phyloP scores from a whole-genome alignment of 2,113 vertebrate species.

The Pandion haliaetus region DNA sequence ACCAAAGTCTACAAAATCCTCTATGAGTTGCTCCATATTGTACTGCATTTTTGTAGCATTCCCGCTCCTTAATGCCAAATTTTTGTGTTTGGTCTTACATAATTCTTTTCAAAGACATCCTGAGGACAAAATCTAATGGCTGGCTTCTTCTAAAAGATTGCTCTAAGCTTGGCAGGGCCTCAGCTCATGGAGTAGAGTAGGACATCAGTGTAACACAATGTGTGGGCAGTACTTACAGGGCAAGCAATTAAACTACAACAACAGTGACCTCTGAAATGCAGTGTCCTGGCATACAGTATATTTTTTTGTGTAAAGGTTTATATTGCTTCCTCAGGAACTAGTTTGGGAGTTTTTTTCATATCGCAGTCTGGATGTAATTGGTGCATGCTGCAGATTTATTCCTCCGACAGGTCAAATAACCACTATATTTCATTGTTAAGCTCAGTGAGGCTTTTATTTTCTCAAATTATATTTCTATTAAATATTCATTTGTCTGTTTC shows the following conservation, averaged over 20 bases:
- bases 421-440: slow-evolving; percentile 54
- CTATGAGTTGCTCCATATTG: background rate
- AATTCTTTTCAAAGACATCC: slow-evolving; percentile 6
- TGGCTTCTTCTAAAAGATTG: background rate
- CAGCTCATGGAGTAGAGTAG: background rate
- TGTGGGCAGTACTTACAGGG: background rate
- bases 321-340: slow-evolving; percentile 19
- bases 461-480: slow-evolving; percentile 67
- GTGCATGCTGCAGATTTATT: slow-evolving; percentile 62
- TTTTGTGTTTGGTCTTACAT: slow-evolving; percentile 7
- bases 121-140: background rate
- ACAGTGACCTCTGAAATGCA: slow-evolving; percentile 13
- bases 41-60: background rate
- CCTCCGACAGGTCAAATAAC: slow-evolving; percentile 31
- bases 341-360: background rate
- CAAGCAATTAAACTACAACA: slow-evolving; percentile 24
- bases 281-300: background rate
- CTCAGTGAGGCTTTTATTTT: slow-evolving; percentile 44
- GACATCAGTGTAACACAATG: background rate
- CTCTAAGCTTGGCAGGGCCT: background rate
- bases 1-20: background rate
- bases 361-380: slow-evolving; percentile 1
- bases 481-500: slow-evolving; percentile 65
- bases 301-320: slow-evolving; percentile 8
- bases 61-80: background rate